Percentiles rank a stretch among this genome's conserved stretches.
These are phyloP conservation scores for Brachyistius frenatus DNA, from an alignment of 2,113 vertebrate species.

Conservation along the genomic window DNA sequence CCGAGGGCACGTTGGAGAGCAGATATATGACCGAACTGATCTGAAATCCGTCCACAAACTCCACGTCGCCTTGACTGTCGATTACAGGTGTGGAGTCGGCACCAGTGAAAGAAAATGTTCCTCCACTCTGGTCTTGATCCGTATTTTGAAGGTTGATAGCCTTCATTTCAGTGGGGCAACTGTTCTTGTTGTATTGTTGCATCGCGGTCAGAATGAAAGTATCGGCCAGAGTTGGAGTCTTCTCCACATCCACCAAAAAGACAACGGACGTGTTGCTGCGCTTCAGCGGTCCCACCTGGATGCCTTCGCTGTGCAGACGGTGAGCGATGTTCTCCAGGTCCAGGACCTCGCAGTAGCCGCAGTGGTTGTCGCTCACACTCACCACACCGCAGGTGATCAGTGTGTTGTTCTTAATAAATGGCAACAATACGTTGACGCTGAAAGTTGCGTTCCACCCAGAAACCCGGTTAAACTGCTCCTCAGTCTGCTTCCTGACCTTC, in stretches of 20 bases:
- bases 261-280: conserved; percentile 78
- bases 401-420: conserved; percentile 76
- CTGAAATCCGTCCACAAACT: conserved; percentile 90
- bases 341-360: conserved; percentile 86
- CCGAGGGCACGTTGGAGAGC: conserved; percentile 64
- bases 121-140: accelerated
- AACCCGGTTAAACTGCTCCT: conserved; percentile 8
- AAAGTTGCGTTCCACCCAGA: conserved; percentile 26
- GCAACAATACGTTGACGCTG: conserved; percentile 81
- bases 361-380: conserved; percentile 16
- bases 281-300: conserved; percentile 76
- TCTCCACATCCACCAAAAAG: conserved; percentile 60
- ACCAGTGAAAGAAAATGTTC: conserved; percentile 22
- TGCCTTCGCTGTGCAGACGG: conserved; percentile 56
- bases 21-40: conserved; percentile 71
- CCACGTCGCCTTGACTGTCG: not conserved
- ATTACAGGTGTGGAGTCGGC: accelerated
- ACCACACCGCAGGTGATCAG: conserved; percentile 87
- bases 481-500: accelerated
- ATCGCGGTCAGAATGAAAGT: conserved; percentile 81
- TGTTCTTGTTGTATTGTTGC: accelerated
- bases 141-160: conserved; percentile 51
- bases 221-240: accelerated
- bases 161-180: accelerated
- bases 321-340: conserved; percentile 76